Evolutionary conservation across 2,797 vertebrate species (phyloP).

Genomic region (Vultur gryphus): DNA sequence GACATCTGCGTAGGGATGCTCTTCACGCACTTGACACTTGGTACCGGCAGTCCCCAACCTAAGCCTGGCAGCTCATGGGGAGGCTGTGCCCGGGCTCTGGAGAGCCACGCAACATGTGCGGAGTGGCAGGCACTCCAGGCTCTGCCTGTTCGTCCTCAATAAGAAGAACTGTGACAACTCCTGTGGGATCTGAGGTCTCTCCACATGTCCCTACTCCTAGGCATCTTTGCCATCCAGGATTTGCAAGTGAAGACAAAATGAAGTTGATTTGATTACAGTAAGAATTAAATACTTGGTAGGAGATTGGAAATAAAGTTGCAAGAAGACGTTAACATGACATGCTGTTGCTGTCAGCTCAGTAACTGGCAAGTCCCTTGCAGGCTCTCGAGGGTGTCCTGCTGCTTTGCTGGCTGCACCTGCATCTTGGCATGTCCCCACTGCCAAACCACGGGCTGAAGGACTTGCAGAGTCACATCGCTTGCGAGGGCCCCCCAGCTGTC

Average conservation of each 20-base stretch:
- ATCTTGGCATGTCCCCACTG: background rate
- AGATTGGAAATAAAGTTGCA: background rate
- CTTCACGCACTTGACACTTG: background rate
- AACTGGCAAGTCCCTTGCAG: background rate
- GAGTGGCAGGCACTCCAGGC: fast-evolving
- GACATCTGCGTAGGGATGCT: background rate
- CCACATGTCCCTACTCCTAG: background rate
- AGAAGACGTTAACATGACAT: fast-evolving
- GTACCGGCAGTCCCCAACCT: no score
- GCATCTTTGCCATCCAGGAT: background rate
- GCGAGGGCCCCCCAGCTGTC: background rate
- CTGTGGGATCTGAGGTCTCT: background rate
- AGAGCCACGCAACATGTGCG: background rate
- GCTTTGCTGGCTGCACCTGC: background rate
- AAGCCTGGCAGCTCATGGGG: background rate
- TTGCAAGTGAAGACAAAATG: background rate
- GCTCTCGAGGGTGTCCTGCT: background rate
- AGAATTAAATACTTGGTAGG: background rate
- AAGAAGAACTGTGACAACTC: background rate
- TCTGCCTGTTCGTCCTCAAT: fast-evolving
- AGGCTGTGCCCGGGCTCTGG: background rate
- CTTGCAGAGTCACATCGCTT: fast-evolving
- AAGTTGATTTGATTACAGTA: background rate
- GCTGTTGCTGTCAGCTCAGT: background rate
- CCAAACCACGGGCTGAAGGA: background rate